Conservation (phyloP, 2,797 vertebrate species). For the Eospalax fontanierii region DNA sequence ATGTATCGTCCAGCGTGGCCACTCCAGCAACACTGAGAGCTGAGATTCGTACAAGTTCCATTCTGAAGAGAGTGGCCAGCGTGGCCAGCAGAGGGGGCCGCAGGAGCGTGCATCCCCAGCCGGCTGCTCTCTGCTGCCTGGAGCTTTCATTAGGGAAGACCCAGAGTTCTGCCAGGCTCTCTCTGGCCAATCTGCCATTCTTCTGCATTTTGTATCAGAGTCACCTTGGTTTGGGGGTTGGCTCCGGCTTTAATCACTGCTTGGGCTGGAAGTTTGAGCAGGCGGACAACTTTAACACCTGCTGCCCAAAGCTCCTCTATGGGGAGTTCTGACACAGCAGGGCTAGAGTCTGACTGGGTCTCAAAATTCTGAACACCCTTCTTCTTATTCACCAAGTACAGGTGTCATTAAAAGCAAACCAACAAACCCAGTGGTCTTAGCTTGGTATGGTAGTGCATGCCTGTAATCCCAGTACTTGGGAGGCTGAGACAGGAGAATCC, state of each 20-base stretch:
- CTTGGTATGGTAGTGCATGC: neutral
- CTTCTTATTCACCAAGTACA: neutral
- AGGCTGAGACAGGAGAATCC: neutral
- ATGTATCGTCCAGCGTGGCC: neutral
- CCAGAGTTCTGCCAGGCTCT: neutral
- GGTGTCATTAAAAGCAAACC: neutral
- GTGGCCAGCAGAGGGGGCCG: slow-evolving; percentile 78
- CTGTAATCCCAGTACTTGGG: neutral
- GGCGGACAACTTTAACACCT: neutral
- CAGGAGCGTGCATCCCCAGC: neutral
- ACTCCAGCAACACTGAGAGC: neutral
- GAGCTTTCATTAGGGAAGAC: fast-evolving
- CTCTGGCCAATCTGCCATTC: fast-evolving
- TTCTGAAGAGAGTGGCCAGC: fast-evolving
- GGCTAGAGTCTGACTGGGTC: neutral
- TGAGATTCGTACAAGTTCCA: fast-evolving
- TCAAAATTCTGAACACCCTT: neutral
- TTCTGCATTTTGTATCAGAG: neutral
- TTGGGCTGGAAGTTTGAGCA: neutral
- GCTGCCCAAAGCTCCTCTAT: neutral
- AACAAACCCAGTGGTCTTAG: neutral
- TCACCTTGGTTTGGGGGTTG: too few species aligned
- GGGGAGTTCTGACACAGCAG: neutral
- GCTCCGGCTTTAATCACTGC: neutral
- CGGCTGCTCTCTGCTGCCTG: neutral